Evolutionary conservation across 1,140 invertebrate genomes (phyloP).

Genomic region (Ceratoteleas bidentatus): DNA sequence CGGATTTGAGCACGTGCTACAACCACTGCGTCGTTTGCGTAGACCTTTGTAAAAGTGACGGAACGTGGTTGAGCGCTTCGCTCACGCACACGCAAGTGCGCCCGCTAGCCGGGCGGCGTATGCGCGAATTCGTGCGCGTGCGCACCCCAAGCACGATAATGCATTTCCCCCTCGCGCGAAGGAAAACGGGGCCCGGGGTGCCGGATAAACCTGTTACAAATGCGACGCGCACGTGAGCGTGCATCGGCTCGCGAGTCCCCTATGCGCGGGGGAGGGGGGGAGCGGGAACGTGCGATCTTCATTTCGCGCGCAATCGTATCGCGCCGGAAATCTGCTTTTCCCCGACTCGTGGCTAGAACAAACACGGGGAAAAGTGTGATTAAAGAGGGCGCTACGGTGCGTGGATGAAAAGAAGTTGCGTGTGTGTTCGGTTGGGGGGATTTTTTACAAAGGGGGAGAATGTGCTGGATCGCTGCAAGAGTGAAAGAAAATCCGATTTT

Average conservation of each 20-base stretch:
- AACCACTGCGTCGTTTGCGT: constrained; percentile 67
- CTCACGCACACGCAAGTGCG: background rate
- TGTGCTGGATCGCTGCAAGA: too few species aligned
- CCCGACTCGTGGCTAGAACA: constrained; percentile 7
- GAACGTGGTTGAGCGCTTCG: constrained; percentile 30
- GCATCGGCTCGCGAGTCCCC: constrained; percentile 46
- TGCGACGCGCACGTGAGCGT: constrained; percentile 20
- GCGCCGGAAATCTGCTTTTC: constrained; percentile 23
- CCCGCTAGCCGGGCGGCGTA: constrained; percentile 21
- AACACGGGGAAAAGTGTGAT: background rate
- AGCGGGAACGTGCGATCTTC: constrained; percentile 31
- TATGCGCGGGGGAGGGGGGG: background rate
- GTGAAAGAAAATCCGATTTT: too few species aligned
- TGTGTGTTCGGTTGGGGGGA: too few species aligned
- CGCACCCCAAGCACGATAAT: constrained; percentile 60
- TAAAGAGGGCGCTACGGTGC: too few species aligned
- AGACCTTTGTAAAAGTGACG: constrained; percentile 44
- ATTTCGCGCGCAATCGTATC: constrained; percentile 43
- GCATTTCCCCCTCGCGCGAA: constrained; percentile 44
- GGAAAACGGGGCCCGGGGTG: constrained; percentile 22
- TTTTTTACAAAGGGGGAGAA: too few species aligned
- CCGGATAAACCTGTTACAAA: constrained; percentile 48
- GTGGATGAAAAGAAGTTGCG: too few species aligned
- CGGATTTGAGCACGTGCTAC: constrained; percentile 80
- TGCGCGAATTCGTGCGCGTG: constrained; percentile 58